Evolutionary conservation across 2,888 invertebrate species (phyloP).

Genomic region (Athrips mouffetella): DNA sequence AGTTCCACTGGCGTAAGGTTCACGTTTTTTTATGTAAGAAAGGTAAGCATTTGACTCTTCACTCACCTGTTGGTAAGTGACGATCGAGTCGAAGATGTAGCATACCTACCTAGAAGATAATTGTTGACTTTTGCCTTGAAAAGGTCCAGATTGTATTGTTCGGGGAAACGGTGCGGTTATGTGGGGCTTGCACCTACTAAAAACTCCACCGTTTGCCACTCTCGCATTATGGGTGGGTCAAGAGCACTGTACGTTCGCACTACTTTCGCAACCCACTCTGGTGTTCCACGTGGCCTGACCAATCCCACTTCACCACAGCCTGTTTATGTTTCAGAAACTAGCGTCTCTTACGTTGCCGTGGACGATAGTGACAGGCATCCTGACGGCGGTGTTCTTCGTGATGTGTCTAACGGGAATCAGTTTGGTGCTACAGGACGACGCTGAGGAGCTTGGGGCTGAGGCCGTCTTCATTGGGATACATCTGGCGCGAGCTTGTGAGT

Average conservation of each 20-base stretch:
- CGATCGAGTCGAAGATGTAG: no score
- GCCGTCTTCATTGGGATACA: constrained; percentile 49
- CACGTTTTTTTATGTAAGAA: no score
- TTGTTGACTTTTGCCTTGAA: no score
- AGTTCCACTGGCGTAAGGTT: no score
- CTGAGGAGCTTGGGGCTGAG: constrained; percentile 53
- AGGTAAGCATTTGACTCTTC: no score
- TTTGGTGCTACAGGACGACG: constrained; percentile 62
- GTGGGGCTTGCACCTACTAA: no score
- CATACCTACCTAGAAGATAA: no score
- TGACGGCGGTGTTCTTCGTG: constrained; percentile 62
- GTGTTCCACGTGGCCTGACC: neutral
- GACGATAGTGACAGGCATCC: constrained; percentile 69
- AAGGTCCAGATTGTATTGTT: no score
- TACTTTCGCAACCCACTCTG: neutral
- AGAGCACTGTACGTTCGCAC: neutral
- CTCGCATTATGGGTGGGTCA: neutral
- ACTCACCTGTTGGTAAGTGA: no score
- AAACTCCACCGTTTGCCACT: no score
- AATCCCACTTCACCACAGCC: neutral
- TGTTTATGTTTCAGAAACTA: constrained; percentile 46
- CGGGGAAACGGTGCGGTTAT: no score
- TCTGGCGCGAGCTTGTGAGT: constrained; percentile 59
- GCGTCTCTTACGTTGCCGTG: constrained; percentile 64
- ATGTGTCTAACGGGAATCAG: constrained; percentile 64